Base-by-base conservation (phyloP, 2,113 vertebrate genomes). In the Aleadryas rufinucha region DNA sequence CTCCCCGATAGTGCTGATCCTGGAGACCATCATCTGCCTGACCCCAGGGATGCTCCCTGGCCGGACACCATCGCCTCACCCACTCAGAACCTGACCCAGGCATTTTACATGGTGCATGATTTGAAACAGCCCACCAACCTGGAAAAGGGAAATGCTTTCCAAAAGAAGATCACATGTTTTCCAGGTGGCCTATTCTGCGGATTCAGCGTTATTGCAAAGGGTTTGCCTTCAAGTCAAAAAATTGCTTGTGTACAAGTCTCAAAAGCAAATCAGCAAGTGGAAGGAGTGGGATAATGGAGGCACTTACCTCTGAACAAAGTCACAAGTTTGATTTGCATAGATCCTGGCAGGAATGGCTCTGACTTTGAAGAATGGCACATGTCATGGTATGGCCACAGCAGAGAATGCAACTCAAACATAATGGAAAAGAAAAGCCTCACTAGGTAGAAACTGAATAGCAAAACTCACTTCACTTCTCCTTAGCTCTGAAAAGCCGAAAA, bases 311-410 rank as follows among this genome's bases (percentile, higher is more conserved):
- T 72, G 89, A 81, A 37, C 52, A 79, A 84, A 94, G 83, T 37
- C 65, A 56, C 50, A 45, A 37, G 86, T 60, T 89, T 92, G 76
- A 79, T 92, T 93, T 96, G 95, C 90, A 92, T 94, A 82, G 65
- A 72, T 45, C 66, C 72, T 53, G 35, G 72, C 68, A 85, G 95
- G 72, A 92, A 64, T 21, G 60, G 21, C 45, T 90, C 35, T 89
- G 79, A 78, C 77, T 90, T 68, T 96, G 92, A 96, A 87, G 80
- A 90, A 93, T 89, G 84, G 74, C 69, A 84, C 41, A 0, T 78
- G 72, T 50, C 93, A 42, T n/a, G 65, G 65, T 53, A 28, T 8
- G 9, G 77, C n/a, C 63, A 44, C 64, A 39, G 81, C 63, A 80
- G 89, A 56, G 27, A 86, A 47, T 42, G 42, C 15, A 81, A 53